These are phyloP conservation scores for Parasteatoda lunata DNA, from an alignment of 2,888 invertebrate genomes.

Conservation along the genomic window DNA sequence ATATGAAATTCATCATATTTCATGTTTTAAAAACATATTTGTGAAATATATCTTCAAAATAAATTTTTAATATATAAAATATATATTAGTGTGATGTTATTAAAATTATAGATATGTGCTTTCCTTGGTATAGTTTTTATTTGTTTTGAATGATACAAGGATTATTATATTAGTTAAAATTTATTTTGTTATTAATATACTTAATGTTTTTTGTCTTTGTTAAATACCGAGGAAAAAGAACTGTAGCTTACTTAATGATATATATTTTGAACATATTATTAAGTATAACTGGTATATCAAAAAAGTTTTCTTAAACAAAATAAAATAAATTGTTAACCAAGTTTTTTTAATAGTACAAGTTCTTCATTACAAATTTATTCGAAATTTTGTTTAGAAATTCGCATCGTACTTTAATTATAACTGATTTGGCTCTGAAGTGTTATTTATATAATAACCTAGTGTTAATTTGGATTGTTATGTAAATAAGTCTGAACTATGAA, in stretches of 20 bases:
- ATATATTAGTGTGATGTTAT: conserved; percentile 50
- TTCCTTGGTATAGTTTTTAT: neutral
- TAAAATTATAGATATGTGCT: conserved; percentile 17
- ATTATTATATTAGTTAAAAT: neutral
- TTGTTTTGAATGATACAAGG: neutral
- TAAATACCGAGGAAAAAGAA: neutral
- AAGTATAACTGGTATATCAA: neutral
- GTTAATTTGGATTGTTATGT: conserved; percentile 21
- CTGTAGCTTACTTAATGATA: conserved; percentile 7
- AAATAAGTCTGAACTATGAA: conserved; percentile 36
- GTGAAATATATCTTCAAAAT: conserved; percentile 29
- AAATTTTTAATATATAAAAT: conserved; percentile 37
- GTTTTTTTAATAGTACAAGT: no score
- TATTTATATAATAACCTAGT: conserved; percentile 34
- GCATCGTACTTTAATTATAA: neutral
- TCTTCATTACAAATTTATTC: no score
- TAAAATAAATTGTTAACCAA: no score
- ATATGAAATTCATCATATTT: conserved; percentile 26
- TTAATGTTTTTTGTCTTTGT: neutral
- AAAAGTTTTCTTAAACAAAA: no score
- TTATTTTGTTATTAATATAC: neutral
- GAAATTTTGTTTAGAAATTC: no score
- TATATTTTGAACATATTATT: neutral
- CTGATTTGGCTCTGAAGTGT: conserved; percentile 15
- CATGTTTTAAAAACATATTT: conserved; percentile 34